Evolutionary conservation across 2,888 invertebrate genomes (phyloP).

Genomic region (Heteromurus nitidus): DNA sequence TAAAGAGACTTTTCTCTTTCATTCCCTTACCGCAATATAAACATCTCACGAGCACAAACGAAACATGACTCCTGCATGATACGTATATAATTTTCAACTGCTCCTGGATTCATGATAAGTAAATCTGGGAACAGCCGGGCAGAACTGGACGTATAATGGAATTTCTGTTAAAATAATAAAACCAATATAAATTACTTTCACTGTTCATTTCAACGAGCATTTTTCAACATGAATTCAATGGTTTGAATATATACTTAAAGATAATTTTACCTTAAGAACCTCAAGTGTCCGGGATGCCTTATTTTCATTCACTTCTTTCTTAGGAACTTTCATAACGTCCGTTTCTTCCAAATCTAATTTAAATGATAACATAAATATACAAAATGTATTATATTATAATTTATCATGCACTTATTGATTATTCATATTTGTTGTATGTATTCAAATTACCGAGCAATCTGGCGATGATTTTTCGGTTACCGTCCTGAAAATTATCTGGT

Average conservation of each 20-base stretch:
- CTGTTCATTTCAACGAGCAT: neutral
- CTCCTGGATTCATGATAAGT: slow-evolving; percentile 79
- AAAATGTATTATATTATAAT: neutral
- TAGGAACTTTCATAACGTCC: slow-evolving; percentile 16
- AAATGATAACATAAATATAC: neutral
- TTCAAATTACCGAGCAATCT: slow-evolving; percentile 27
- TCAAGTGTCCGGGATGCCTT: slow-evolving; percentile 8
- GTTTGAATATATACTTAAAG: neutral
- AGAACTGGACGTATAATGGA: slow-evolving; percentile 50
- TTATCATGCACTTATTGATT: neutral
- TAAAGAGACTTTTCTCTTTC: slow-evolving; percentile 1
- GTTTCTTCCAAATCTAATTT: neutral
- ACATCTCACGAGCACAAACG: slow-evolving; percentile 75
- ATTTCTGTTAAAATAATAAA: slow-evolving; percentile 41
- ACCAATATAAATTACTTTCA: neutral
- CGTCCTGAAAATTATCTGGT: neutral
- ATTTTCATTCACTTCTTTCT: slow-evolving; percentile 38
- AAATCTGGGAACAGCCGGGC: slow-evolving; percentile 77
- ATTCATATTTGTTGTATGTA: neutral
- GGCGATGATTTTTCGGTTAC: slow-evolving; percentile 29
- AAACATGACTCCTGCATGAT: slow-evolving; percentile 81
- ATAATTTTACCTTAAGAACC: slow-evolving; percentile 52
- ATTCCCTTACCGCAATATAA: slow-evolving; percentile 60
- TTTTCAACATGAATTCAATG: neutral
- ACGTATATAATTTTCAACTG: slow-evolving; percentile 80